Evolutionary conservation across 2,113 vertebrate genomes (phyloP).

Genomic region (Neomonachus schauinslandi): DNA sequence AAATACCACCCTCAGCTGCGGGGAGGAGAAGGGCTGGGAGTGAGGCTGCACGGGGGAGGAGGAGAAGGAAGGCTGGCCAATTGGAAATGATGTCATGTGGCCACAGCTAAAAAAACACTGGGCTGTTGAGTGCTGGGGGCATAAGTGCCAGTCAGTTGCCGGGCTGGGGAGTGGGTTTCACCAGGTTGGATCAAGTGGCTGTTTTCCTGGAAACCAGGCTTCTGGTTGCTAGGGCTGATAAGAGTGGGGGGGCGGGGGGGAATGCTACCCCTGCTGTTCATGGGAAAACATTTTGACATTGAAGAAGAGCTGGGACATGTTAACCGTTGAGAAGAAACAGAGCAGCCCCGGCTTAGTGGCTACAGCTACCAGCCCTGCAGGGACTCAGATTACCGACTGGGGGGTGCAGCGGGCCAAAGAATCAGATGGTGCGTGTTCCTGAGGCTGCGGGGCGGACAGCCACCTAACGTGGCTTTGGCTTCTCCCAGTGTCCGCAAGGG

Average conservation of each 20-base stretch:
- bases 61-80: slow-evolving; percentile 55
- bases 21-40: not conserved
- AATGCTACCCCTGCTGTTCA: not conserved
- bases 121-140: slow-evolving; percentile 52
- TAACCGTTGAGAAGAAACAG: slow-evolving; percentile 67
- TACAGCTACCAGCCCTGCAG: not conserved
- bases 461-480: not conserved
- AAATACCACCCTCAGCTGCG: not conserved
- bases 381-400: slow-evolving; percentile 62
- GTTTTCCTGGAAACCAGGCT: slow-evolving; percentile 81
- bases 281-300: slow-evolving; percentile 57
- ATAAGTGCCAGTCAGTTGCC: slow-evolving; percentile 70
- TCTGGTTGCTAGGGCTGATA: slow-evolving; percentile 76
- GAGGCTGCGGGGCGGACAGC: slow-evolving; percentile 9
- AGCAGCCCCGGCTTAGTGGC: not conserved
- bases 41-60: accelerated
- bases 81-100: slow-evolving; percentile 54
- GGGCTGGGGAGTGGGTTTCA: slow-evolving; percentile 78
- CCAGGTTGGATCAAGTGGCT: slow-evolving; percentile 80
- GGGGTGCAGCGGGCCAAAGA: not conserved
- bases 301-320: slow-evolving; percentile 3
- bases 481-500: slow-evolving; percentile 32
- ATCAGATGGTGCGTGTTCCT: not conserved
- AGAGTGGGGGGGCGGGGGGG: slow-evolving; percentile 53
- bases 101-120: slow-evolving; percentile 70